A percentile compares a stretch with the other conserved stretches of the same genome.
Evolutionary conservation across 2,888 invertebrate species (phyloP).

Genomic region (Platerodrilus igneus): DNA sequence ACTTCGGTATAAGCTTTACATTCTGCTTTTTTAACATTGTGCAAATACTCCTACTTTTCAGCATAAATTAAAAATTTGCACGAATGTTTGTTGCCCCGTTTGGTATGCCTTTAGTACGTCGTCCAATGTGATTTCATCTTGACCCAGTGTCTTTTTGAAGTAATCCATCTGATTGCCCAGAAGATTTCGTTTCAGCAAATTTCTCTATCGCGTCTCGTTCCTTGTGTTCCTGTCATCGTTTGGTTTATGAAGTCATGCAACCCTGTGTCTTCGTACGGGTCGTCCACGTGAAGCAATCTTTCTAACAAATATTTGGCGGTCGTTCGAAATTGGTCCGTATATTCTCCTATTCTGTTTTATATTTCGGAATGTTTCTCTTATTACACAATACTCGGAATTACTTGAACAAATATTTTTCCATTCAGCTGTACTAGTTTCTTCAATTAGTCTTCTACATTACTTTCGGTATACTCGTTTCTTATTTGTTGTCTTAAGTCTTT

Average conservation of each 20-base stretch:
- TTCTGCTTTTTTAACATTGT: constrained; percentile 7
- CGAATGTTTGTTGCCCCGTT: neutral
- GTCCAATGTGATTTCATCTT: constrained; percentile 10
- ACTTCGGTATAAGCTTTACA: neutral
- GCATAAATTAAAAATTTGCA: constrained; percentile 10
- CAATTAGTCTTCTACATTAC: neutral
- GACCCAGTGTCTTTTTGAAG: constrained; percentile 7
- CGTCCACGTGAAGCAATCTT: constrained; percentile 9
- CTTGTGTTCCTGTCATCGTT: no score
- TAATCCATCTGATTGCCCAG: neutral
- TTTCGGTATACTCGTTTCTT: neutral
- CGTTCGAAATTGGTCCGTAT: no score
- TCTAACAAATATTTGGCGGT: no score
- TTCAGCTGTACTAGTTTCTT: constrained; percentile 1
- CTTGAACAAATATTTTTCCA: constrained; percentile 13
- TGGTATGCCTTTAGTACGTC: constrained; percentile 5
- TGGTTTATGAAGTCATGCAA: no score
- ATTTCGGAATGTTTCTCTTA: constrained; percentile 10
- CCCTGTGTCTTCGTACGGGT: no score
- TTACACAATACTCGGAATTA: constrained; percentile 8
- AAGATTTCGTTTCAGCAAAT: no score
- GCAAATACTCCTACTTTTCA: constrained; percentile 9
- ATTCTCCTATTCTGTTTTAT: constrained; percentile 3
- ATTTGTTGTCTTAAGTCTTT: no score
- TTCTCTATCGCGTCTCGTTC: no score